Conservation (phyloP, 2,888 invertebrate species). For the Camponotus fellah region DNA sequence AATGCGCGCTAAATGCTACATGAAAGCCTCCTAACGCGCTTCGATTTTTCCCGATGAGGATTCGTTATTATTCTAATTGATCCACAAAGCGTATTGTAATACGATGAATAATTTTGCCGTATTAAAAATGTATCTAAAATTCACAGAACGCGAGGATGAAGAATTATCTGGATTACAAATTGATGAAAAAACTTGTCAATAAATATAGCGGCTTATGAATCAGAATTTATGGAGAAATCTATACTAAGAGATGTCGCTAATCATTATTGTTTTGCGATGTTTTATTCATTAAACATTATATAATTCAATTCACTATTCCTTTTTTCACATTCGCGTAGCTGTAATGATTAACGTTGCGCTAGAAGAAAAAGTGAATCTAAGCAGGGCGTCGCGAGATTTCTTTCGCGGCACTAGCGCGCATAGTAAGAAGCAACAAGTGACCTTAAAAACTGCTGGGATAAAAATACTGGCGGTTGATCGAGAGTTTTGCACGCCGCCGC, state of each 20-base stretch:
- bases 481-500: constrained; percentile 81
- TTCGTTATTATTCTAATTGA: constrained; percentile 34
- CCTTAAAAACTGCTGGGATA: constrained; percentile 84
- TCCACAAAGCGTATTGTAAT: neutral
- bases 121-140: neutral
- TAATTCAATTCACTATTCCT: neutral
- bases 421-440: constrained; percentile 85
- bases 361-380: constrained; percentile 8
- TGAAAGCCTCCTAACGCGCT: constrained; percentile 19
- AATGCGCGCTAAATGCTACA: constrained; percentile 40
- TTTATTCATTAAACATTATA: neutral
- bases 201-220: neutral
- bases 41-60: constrained; percentile 12
- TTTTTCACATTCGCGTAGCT: neutral
- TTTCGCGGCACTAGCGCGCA: constrained; percentile 30
- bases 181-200: neutral
- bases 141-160: neutral
- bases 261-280: neutral
- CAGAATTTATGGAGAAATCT: neutral
- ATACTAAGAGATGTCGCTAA: neutral
- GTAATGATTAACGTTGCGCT: constrained; percentile 7
- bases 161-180: neutral
- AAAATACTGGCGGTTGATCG: constrained; percentile 84
- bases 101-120: constrained; percentile 5
- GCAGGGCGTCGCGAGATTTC: constrained; percentile 34